Percentiles rank a stretch among this genome's conserved stretches.
Evolutionary conservation across 2,797 vertebrate genomes (phyloP).

Genomic region (Pangasius larnaudii): DNA sequence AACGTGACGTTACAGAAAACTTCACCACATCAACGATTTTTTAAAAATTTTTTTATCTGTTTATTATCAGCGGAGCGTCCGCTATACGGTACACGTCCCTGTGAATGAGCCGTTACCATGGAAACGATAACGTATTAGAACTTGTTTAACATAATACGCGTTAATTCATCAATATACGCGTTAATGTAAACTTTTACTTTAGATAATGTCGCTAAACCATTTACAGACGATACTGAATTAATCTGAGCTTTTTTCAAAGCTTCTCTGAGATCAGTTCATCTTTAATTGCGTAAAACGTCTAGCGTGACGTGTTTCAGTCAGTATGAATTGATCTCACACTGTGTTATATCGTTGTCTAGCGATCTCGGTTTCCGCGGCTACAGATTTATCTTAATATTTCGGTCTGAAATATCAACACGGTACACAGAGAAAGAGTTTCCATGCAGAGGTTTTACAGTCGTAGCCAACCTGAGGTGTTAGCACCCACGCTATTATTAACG

Average conservation of each 20-base stretch:
- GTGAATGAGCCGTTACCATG: background rate
- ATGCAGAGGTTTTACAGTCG: conserved; percentile 77
- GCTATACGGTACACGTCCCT: background rate
- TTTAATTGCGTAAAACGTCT: background rate
- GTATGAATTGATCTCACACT: background rate
- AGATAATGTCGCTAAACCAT: background rate
- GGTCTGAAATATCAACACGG: background rate
- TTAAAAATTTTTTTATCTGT: background rate
- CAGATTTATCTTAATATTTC: background rate
- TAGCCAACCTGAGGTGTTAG: conserved; percentile 43
- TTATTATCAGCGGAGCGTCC: background rate
- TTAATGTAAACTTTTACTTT: background rate
- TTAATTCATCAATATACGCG: too few relatives aligned
- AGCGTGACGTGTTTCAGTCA: background rate
- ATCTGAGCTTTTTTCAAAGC: background rate
- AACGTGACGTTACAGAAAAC: background rate
- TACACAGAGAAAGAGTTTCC: background rate
- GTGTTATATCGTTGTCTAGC: too few relatives aligned
- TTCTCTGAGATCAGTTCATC: background rate
- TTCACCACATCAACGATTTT: background rate
- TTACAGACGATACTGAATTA: background rate
- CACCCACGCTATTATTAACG: conserved; percentile 19
- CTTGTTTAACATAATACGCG: too few relatives aligned
- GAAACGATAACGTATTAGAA: background rate
- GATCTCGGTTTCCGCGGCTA: conserved; percentile 6